A percentile compares a stretch with the other conserved stretches of the same genome.
phyloP scores from a whole-genome alignment of 2,797 vertebrate genomes.

The Rhynchonycteris naso region DNA sequence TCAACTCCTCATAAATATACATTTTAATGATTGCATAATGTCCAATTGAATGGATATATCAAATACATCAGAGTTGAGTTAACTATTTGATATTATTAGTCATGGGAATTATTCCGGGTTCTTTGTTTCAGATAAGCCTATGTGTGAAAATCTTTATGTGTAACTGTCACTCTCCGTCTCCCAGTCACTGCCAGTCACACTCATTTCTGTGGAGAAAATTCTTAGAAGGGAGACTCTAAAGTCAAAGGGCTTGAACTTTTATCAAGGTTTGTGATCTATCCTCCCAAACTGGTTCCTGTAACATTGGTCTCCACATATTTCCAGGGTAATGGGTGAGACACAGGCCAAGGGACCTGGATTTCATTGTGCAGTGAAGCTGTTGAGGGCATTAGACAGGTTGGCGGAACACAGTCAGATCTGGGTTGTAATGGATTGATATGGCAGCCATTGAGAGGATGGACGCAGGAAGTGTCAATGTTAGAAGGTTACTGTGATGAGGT shows the following conservation, averaged over 20 bases:
- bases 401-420: not conserved
- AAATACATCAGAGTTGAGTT: not conserved
- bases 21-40: not conserved
- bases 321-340: not conserved
- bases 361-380: not conserved
- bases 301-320: not conserved
- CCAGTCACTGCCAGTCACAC: not conserved
- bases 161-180: not conserved
- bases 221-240: not conserved
- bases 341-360: not conserved
- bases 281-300: not conserved
- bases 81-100: not conserved
- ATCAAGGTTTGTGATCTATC: not conserved
- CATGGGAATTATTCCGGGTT: not conserved
- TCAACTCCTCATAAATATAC: not conserved
- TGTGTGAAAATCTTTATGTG: not conserved
- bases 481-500: not conserved
- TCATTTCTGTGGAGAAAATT: not conserved
- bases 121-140: not conserved
- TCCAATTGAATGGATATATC: not conserved
- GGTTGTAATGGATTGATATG: not conserved
- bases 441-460: not conserved
- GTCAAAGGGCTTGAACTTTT: not conserved
- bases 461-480: not conserved
- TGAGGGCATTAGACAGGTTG: not conserved